Evolutionary conservation across 1,140 invertebrate genomes (phyloP), one percentile per base, ranked within the genome.

Genomic region (Wasmannia auropunctata): DNA sequence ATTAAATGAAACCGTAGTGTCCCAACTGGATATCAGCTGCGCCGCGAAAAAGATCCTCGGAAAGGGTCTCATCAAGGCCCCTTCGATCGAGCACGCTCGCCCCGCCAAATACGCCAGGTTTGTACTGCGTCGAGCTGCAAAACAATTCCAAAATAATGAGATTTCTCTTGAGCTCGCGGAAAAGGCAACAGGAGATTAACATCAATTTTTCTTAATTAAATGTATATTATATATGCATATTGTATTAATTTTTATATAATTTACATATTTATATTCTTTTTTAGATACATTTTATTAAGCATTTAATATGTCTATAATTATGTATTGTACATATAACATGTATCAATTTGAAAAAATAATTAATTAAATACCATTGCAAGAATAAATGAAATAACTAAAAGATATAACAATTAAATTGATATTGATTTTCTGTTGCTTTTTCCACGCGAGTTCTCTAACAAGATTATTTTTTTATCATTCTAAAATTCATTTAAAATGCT

Each of bases 1-100:
- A 56, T 87, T 93, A 74, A 94, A 94, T 85, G 92, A 92, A 86
- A 94, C 93, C 74, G 89, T 92, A 67, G 87, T 88, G 51, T 86
- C 92, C 22, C 90, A 86, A 74, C 74, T 95, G 63, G 94, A 95
- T 90, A 67, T 93, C 40, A 95, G 93, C 88, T 95, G 94, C 85
- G 88, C 87, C 34, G 85, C 87, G 49, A 94, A 91, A 87, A 94
- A 92, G 88, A 88, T 49, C 19, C 84, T 62, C 7, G 86, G 88
- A 87, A 87, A 91, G 87, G 88, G 88, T 87, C 88, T 93, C 74
- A 87, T 93, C 37, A 94, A 93, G 90, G 93, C 94, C 16, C 93
- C 94, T 6, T 63, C 43, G 60, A 87, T 93, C 43, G 86, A 93
- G 22, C 90, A 94, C 75, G 93, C 94, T 37, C 76, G 87, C 56